Evolutionary conservation across 2,888 invertebrate genomes (phyloP).

Genomic region (Nomada flava): DNA sequence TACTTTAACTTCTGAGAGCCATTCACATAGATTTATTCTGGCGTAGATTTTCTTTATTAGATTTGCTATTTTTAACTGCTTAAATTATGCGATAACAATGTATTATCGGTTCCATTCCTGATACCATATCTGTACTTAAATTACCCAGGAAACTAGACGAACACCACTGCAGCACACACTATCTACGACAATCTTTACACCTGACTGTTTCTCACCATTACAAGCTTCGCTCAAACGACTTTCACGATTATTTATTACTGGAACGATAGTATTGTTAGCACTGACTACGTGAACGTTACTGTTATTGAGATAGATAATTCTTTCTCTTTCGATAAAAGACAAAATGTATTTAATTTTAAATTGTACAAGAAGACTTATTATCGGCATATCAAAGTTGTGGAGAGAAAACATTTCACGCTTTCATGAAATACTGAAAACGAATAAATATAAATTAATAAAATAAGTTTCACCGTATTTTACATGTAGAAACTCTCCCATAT

Average conservation of each 20-base stretch:
- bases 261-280: neutral
- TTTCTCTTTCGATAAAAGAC: too few relatives aligned
- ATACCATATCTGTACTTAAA: neutral
- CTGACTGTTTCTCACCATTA: slow-evolving; percentile 34
- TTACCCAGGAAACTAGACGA: neutral
- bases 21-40: too few relatives aligned
- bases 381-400: too few relatives aligned
- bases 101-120: neutral
- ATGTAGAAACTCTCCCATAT: too few relatives aligned
- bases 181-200: slow-evolving; percentile 32
- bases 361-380: too few relatives aligned
- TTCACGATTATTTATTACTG: slow-evolving; percentile 9
- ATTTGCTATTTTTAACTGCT: too few relatives aligned
- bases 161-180: neutral
- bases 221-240: slow-evolving; percentile 37
- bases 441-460: neutral
- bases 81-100: neutral
- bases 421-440: too few relatives aligned
- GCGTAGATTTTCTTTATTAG: too few relatives aligned
- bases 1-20: too few relatives aligned
- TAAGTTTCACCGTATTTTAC: neutral
- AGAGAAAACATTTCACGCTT: too few relatives aligned
- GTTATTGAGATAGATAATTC: neutral
- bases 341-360: too few relatives aligned
- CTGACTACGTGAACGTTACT: slow-evolving; percentile 1